Evolutionary conservation across 2,888 invertebrate genomes (phyloP), one percentile per base, ranked within the genome.

Genomic region (Apodemia duryi): DNA sequence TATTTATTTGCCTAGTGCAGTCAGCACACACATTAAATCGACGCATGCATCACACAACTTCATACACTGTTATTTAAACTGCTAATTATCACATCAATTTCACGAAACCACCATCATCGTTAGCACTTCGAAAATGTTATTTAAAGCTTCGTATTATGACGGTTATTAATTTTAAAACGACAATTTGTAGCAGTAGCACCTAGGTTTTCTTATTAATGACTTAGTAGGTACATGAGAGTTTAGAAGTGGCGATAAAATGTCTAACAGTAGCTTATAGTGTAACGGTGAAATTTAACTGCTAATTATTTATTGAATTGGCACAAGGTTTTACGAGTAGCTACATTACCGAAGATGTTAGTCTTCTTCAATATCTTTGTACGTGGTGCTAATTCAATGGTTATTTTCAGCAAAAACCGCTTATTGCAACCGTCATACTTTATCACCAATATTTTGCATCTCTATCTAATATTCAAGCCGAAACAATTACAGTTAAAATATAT

Each of bases 71-170:
- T 61, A 64, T 49, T 35, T 46, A 64, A 64, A 64, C 64, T 32
- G 21, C 38, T 65, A 61, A 65, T 65, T 65, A 61, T 65, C 49
- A 35, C 65, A 65, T 65, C 65, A 65, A 43, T 61, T 61, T 64
- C 43, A 49, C 46, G 46, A 11, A 46, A 52, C 61, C 57, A 57
- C 57, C 35, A 60, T 60, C 32, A 60, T 60, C 32, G 60, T 60
- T 60, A 60, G 60, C 60, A 60, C 60, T 60, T 60, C 35, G 60
- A 60, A 35, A 60, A 60, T 35, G 60, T 60, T 60, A 51, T 60
- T 60, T 60, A 60, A 35, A 35, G 57, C 57, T n/a, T 60, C 29
- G n/a, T 60, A 60, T 60, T 60, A 60, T 32, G 60, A 32, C 1
- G 57, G 32, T 32, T 32, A 32, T 57, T 57, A 57, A 57, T 35